Evolutionary conservation across 2,113 vertebrate species (phyloP).

Genomic region (Mohoua ochrocephala): DNA sequence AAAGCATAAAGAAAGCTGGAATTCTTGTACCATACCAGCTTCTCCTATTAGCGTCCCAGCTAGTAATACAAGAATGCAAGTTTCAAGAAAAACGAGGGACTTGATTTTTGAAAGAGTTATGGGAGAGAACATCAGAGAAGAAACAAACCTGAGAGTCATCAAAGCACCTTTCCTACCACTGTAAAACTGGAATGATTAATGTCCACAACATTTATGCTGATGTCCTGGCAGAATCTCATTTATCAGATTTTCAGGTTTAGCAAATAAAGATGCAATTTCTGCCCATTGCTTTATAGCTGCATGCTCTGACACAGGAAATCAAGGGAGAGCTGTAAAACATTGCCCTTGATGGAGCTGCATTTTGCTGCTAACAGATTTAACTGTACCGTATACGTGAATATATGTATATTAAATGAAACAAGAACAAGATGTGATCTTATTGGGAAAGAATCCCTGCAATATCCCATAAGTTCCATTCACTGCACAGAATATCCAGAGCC

Average conservation of each 20-base stretch:
- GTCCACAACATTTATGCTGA: background rate
- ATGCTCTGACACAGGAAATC: conserved; percentile 48
- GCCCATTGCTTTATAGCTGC: background rate
- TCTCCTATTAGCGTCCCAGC: conserved; percentile 6
- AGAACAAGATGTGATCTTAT: conserved; percentile 69
- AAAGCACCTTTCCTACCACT: background rate
- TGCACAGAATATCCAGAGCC: conserved; percentile 14
- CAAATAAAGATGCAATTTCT: conserved; percentile 20
- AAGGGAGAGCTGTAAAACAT: conserved; percentile 36
- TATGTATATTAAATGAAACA: conserved; percentile 43
- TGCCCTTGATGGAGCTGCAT: background rate
- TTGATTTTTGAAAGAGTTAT: background rate
- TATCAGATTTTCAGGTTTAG: conserved; percentile 13
- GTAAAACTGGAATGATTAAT: background rate
- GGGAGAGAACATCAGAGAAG: background rate
- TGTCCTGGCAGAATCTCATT: background rate
- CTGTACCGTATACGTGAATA: background rate
- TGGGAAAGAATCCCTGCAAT: conserved; percentile 60
- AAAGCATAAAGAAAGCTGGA: background rate
- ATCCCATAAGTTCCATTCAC: conserved; percentile 15
- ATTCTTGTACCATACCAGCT: background rate
- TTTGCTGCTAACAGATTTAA: conserved; percentile 1
- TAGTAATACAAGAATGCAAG: background rate
- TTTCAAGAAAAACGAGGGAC: background rate
- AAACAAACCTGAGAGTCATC: background rate